phyloP scores from a whole-genome alignment of 1,140 invertebrate genomes.

The Triops longicaudatus region DNA sequence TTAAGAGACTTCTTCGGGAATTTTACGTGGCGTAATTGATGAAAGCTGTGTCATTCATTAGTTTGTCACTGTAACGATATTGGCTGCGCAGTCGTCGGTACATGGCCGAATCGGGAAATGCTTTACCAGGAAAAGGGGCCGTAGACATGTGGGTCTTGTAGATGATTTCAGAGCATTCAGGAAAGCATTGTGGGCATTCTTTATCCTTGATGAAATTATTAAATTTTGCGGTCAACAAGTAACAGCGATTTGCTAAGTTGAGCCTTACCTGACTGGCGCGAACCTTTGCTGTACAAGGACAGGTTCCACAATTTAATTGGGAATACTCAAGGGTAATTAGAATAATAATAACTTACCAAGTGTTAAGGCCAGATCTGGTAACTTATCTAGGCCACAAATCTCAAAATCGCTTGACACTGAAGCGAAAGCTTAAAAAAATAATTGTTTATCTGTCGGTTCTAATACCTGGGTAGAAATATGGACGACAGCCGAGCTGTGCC shows the following conservation, averaged over 20 bases:
- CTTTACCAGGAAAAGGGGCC: neutral
- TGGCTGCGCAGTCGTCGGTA: neutral
- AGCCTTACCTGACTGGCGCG: neutral
- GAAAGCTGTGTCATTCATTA: neutral
- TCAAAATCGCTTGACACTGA: neutral
- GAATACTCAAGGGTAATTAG: neutral
- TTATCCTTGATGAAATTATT: neutral
- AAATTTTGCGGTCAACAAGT: neutral
- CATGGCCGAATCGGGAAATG: neutral
- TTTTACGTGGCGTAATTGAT: neutral
- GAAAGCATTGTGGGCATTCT: neutral
- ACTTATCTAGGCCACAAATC: neutral
- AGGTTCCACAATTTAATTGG: neutral
- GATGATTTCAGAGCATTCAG: neutral
- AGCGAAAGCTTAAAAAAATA: too few relatives aligned
- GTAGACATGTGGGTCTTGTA: neutral
- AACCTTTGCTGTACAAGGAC: neutral
- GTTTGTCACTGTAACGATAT: neutral
- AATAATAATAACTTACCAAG: neutral
- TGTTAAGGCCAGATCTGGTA: neutral
- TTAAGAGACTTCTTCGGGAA: neutral
- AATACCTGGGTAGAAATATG: slow-evolving; percentile 19
- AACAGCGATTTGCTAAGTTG: neutral
- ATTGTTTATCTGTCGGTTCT: too few relatives aligned
- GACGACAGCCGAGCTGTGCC: neutral